Conservation (phyloP, 2,797 vertebrate species). For the Lepus oiostolus region DNA sequence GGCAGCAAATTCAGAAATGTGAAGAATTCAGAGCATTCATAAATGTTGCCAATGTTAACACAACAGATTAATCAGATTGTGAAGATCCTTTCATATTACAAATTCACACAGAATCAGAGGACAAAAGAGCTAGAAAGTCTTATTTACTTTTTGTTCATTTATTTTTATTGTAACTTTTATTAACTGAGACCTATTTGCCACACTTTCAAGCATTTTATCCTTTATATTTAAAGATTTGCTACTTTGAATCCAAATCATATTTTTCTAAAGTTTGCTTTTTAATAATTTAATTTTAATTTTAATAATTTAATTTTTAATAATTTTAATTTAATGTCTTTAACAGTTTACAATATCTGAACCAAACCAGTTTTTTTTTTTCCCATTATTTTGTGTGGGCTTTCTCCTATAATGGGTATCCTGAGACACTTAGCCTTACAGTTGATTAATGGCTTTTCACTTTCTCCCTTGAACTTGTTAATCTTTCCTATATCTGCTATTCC, state of each 20-base stretch:
- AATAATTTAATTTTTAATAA: too few relatives aligned
- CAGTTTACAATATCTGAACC: not conserved
- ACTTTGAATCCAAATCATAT: not conserved
- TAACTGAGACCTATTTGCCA: not conserved
- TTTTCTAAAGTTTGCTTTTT: not conserved
- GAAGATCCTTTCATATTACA: not conserved
- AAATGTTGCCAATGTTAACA: not conserved
- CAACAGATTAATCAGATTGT: not conserved
- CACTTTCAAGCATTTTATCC: not conserved
- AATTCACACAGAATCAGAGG: not conserved
- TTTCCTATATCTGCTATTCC: constrained; percentile 24
- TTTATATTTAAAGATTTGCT: not conserved
- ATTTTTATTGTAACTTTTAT: not conserved
- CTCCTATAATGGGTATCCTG: not conserved
- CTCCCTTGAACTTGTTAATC: constrained; percentile 52
- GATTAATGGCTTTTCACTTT: constrained; percentile 55
- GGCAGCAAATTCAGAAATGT: not conserved
- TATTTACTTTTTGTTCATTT: not conserved
- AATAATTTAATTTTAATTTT: too few relatives aligned
- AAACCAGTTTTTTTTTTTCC: not conserved
- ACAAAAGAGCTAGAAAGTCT: not conserved
- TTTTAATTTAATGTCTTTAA: too few relatives aligned
- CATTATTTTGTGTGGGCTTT: constrained; percentile 18
- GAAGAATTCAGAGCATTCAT: constrained; percentile 21
- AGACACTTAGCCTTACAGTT: not conserved